Evolutionary conservation across 2,888 invertebrate genomes (phyloP).

Genomic region (Cyrtodaria siliqua): DNA sequence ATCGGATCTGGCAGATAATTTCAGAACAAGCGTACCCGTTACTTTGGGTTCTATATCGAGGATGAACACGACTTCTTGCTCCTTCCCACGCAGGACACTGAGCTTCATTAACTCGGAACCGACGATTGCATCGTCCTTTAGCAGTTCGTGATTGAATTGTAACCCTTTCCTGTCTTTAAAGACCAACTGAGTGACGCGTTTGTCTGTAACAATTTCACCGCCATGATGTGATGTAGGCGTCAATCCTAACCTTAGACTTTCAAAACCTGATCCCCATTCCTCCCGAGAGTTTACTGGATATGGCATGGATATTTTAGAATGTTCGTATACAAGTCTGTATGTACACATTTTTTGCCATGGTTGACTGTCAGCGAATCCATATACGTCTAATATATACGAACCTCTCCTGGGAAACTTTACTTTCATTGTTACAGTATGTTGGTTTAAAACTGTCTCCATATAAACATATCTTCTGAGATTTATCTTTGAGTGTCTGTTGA

Average conservation of each 20-base stretch:
- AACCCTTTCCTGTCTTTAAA: slow-evolving; percentile 34
- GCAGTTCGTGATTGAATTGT: slow-evolving; percentile 31
- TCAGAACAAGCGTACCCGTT: slow-evolving; percentile 29
- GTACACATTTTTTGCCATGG: slow-evolving; percentile 33
- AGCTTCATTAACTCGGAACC: slow-evolving; percentile 28
- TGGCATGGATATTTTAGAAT: slow-evolving; percentile 10
- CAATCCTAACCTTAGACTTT: slow-evolving; percentile 31
- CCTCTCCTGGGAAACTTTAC: slow-evolving; percentile 46
- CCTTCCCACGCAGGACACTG: slow-evolving; percentile 44
- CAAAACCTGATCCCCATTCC: slow-evolving; percentile 60
- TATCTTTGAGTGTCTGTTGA: background rate
- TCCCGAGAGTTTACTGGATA: slow-evolving; percentile 49
- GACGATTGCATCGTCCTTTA: slow-evolving; percentile 24
- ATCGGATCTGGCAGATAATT: slow-evolving; percentile 38
- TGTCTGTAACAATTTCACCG: slow-evolving; percentile 46
- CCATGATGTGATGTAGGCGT: slow-evolving; percentile 31
- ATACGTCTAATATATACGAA: slow-evolving; percentile 41
- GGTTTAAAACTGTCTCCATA: slow-evolving; percentile 38
- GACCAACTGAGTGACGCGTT: slow-evolving; percentile 42
- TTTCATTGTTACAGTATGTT: slow-evolving; percentile 22
- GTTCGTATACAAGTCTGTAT: slow-evolving; percentile 38
- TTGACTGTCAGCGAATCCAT: slow-evolving; percentile 16
- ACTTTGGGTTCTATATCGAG: slow-evolving; percentile 50
- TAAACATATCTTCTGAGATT: slow-evolving; percentile 40
- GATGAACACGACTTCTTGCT: slow-evolving; percentile 50